Conservation (phyloP, 92 coral and sea anemone genomes). For the Porites cylindrica region DNA sequence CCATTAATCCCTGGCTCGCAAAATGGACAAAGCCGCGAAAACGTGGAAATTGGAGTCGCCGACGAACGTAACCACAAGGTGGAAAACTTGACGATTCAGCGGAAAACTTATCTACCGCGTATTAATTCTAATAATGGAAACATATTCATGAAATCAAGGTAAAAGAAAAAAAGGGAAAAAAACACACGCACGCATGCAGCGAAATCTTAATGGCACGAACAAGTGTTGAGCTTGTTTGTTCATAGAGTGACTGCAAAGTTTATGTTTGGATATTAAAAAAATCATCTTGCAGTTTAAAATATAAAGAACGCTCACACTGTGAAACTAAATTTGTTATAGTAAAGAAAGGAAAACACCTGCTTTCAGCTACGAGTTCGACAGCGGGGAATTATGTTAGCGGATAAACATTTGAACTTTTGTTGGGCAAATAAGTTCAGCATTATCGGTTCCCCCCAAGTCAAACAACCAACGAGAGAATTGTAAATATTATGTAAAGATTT, state of each 20-base stretch:
- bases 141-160: slow-evolving; percentile 46
- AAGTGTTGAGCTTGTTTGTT: slow-evolving; percentile 4
- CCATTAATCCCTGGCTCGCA: slow-evolving; percentile 37
- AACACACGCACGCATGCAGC: not conserved
- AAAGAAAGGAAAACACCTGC: slow-evolving; percentile 21
- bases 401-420: slow-evolving; percentile 3
- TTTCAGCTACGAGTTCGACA: not conserved
- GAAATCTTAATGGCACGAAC: not conserved
- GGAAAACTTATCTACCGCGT: slow-evolving; percentile 71
- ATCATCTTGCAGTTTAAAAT: slow-evolving; percentile 28
- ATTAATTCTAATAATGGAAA: slow-evolving; percentile 48
- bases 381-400: not conserved
- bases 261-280: slow-evolving; percentile 1
- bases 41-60: not conserved
- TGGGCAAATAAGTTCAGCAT: not conserved
- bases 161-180: not conserved
- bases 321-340: slow-evolving; percentile 17
- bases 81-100: slow-evolving; percentile 23
- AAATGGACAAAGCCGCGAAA: not conserved
- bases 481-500: not conserved
- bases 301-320: slow-evolving; percentile 19
- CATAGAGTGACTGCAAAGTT: not conserved
- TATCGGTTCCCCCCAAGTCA: not conserved
- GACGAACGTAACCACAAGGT: not conserved
- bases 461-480: not conserved